Base-by-base conservation (phyloP, 2,888 invertebrate species). In the Calephelis perditalis region DNA sequence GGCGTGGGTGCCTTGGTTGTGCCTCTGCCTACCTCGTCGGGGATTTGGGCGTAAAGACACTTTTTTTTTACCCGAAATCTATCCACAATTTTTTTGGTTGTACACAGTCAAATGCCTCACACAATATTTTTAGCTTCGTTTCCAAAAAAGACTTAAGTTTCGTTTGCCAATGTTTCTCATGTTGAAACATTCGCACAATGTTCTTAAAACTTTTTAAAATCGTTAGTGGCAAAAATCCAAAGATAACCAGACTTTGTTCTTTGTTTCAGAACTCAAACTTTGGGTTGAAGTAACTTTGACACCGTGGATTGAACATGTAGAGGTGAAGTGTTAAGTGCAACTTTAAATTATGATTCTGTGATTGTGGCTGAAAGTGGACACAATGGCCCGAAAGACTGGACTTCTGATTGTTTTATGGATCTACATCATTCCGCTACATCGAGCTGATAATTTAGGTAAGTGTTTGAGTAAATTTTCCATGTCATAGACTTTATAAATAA, bases 381-480 rank as follows among this genome's bases (percentile, higher is more conserved):
- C 65, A 60, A 89, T 89, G 88, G 79, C 77, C 72, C 73, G 77
- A 63, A 77, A 72, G 68, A 73, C 81, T 56, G 79, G 82, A 56
- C 71, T 86, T 40, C 71, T 86, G 57, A 76, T 84, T 45, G 72
- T 86, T 69, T 75, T 89, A 57, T 90, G 86, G 84, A 78, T 87
- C 56, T 81, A 84, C 60, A 76, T 82, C 65, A 83, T 88, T 65
- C 88, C 88, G 26, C 68, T 84, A 60, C 83, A 86, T 67, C 77
- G 84, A 65, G 89, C 89, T 65, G 89, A 89, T 74, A 89, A 89
- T 71, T 79, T 89, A 57, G 89, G 89, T 89, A 73, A 86, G 84
- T 79, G 11, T 12, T 47, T 9, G 26, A 36, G n/a, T 6, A 15
- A 43, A 5, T 7, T 2, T 4, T 26, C 26, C 4, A 26, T 3